Percentiles rank a stretch among this genome's conserved stretches.
phyloP scores from a whole-genome alignment of 1,140 invertebrate species.

The Drosophila kanapiae region DNA sequence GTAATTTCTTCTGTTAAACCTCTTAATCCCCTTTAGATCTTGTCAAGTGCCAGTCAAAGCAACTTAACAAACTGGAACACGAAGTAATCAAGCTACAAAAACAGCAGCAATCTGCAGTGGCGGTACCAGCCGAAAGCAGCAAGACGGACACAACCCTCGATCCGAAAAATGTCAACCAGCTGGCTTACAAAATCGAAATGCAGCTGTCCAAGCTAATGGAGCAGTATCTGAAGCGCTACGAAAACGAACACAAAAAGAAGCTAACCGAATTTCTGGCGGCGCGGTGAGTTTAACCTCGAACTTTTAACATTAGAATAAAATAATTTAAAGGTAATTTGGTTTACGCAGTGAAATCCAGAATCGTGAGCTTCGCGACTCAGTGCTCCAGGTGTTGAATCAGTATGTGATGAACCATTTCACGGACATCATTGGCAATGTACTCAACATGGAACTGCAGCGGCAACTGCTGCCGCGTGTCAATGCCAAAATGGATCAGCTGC shows the following conservation, averaged over 20 bases:
- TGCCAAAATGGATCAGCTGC: constrained; percentile 88
- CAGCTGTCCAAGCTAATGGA: constrained; percentile 82
- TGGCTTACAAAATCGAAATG: constrained; percentile 82
- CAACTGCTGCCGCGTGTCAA: constrained; percentile 86
- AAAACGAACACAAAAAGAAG: constrained; percentile 85
- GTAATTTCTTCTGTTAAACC: not conserved
- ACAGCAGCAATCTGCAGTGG: constrained; percentile 17
- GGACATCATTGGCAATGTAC: constrained; percentile 85
- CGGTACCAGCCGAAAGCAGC: constrained; percentile 5
- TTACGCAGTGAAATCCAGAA: constrained; percentile 71
- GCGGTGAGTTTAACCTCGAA: constrained; percentile 36
- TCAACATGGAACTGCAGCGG: constrained; percentile 85
- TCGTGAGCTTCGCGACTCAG: constrained; percentile 86
- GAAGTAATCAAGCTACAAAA: constrained; percentile 69
- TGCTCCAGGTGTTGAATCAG: constrained; percentile 84
- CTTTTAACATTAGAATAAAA: not conserved
- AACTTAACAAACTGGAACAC: constrained; percentile 71
- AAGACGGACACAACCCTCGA: constrained; percentile 47
- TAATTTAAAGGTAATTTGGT: not conserved
- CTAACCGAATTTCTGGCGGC: constrained; percentile 67
- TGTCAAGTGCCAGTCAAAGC: constrained; percentile 70
- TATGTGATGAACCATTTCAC: constrained; percentile 85
- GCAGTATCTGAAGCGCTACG: constrained; percentile 83
- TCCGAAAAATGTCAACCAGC: constrained; percentile 67
- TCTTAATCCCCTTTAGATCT: constrained; percentile 42